Evolutionary conservation across 2,888 invertebrate species (phyloP).

Genomic region (Thumatha senex): DNA sequence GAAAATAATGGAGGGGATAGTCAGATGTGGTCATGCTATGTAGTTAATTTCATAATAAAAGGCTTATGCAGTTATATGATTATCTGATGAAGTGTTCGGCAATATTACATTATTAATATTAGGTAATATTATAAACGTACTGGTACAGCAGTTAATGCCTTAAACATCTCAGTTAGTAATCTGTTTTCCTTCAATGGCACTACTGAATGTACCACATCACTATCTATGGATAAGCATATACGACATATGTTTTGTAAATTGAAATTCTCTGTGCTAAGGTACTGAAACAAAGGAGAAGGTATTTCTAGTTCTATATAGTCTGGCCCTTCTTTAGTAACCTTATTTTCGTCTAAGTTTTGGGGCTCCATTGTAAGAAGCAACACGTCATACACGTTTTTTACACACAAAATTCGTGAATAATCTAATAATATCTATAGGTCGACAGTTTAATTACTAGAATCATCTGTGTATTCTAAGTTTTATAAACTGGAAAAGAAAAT

Average conservation of each 20-base stretch:
- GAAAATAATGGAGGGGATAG: background rate
- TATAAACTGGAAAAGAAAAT: too few species aligned
- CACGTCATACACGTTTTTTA: too few species aligned
- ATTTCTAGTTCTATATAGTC: constrained; percentile 45
- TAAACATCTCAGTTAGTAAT: constrained; percentile 59
- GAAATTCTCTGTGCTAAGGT: constrained; percentile 40
- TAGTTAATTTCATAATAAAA: too few species aligned
- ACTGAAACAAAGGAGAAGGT: constrained; percentile 44
- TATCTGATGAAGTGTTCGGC: too few species aligned
- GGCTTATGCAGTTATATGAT: too few species aligned
- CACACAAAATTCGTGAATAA: too few species aligned
- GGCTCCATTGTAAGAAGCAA: background rate
- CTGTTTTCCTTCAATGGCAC: constrained; percentile 50
- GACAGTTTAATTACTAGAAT: too few species aligned
- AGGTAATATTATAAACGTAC: constrained; percentile 42
- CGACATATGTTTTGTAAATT: constrained; percentile 67
- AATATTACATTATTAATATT: too few species aligned
- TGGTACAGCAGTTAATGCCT: constrained; percentile 56
- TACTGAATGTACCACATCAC: constrained; percentile 55
- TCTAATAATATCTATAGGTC: too few species aligned
- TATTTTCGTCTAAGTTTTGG: background rate
- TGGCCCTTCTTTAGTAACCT: constrained; percentile 14
- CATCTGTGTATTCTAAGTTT: too few species aligned
- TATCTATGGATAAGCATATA: constrained; percentile 66
- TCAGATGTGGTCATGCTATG: too few species aligned